phyloP scores from a whole-genome alignment of 1,140 invertebrate species.

The Aphelinus certus region DNA sequence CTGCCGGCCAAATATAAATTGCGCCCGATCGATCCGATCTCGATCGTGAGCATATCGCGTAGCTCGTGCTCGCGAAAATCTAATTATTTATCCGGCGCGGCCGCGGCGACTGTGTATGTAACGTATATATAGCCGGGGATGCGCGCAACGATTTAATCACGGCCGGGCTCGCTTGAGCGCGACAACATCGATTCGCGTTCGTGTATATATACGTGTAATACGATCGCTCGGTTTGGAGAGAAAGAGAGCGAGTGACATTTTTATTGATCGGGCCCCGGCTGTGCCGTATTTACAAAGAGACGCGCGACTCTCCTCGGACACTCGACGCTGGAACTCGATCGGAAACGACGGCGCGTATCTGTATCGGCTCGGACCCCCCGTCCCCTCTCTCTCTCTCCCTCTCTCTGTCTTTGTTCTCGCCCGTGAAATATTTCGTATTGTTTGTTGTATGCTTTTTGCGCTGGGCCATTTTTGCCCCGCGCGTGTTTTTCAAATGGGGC shows the following conservation, averaged over 20 bases:
- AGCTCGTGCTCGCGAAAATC: conserved; percentile 17
- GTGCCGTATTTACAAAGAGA: too few species aligned
- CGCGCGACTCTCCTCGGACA: too few species aligned
- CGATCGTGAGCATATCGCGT: conserved; percentile 24
- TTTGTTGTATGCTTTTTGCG: too few species aligned
- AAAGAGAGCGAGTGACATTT: conserved; percentile 9
- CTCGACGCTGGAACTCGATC: too few species aligned
- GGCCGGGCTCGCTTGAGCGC: not conserved
- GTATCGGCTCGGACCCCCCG: too few species aligned
- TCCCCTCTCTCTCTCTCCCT: too few species aligned
- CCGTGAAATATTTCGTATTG: too few species aligned
- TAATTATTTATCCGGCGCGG: conserved; percentile 34
- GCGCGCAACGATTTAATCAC: conserved; percentile 24
- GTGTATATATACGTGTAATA: conserved; percentile 1
- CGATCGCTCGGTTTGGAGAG: conserved; percentile 24
- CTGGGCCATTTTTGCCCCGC: too few species aligned
- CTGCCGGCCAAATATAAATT: conserved; percentile 53
- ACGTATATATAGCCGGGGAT: not conserved
- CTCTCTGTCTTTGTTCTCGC: too few species aligned
- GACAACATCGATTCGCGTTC: conserved; percentile 29
- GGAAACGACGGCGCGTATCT: too few species aligned
- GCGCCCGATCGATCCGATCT: conserved; percentile 53
- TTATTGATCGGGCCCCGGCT: conserved; percentile 5
- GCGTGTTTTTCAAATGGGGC: too few species aligned
- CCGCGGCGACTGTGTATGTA: not conserved